Evolutionary conservation across 2,797 vertebrate genomes (phyloP).

Genomic region (Mus minutoides): DNA sequence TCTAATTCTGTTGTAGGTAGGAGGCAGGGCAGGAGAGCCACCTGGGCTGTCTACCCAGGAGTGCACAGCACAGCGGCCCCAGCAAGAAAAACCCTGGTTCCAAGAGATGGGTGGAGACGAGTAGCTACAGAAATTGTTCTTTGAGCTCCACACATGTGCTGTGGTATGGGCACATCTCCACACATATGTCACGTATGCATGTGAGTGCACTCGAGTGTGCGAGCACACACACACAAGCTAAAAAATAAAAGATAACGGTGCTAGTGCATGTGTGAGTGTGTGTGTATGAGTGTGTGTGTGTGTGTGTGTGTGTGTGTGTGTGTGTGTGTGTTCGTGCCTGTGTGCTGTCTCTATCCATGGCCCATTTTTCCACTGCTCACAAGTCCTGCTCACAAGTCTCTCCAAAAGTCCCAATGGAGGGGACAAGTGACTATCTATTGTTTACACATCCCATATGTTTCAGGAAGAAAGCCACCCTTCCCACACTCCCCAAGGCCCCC

Average conservation of each 20-base stretch:
- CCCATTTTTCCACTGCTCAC: neutral
- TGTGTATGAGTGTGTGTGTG: too few relatives aligned
- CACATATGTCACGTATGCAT: too few relatives aligned
- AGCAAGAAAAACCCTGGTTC: neutral
- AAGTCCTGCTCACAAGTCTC: neutral
- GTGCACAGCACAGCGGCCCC: neutral
- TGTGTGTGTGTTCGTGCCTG: neutral
- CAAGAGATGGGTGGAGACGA: neutral
- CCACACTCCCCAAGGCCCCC: slow-evolving; percentile 37
- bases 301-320: too few relatives aligned
- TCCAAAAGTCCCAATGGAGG: neutral
- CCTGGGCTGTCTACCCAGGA: neutral
- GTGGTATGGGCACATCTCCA: neutral
- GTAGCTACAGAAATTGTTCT: neutral
- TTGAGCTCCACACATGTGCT: neutral
- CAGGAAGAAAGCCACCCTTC: slow-evolving; percentile 76
- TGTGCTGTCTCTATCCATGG: neutral
- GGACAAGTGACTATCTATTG: slow-evolving; percentile 45
- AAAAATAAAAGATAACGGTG: too few relatives aligned
- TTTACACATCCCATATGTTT: slow-evolving; percentile 58
- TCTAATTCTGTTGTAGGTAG: neutral
- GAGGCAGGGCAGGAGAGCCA: neutral
- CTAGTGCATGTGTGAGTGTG: too few relatives aligned
- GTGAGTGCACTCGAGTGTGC: accelerated
- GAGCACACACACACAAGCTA: too few relatives aligned